Evolutionary conservation across 2,888 invertebrate genomes (phyloP).

Genomic region (Watsonalla binaria): DNA sequence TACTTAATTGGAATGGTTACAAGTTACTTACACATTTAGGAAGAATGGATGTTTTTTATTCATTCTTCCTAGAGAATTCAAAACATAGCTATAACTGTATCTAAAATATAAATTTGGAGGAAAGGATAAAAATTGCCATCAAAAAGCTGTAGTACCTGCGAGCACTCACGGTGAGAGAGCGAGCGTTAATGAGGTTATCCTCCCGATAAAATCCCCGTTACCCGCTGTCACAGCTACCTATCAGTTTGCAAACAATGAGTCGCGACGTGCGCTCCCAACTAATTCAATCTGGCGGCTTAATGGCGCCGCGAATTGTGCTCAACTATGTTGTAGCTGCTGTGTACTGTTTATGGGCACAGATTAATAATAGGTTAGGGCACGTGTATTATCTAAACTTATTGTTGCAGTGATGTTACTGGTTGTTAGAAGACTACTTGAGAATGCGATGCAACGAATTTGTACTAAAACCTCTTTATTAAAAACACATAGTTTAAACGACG

Average conservation of each 20-base stretch:
- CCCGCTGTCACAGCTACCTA: constrained; percentile 23
- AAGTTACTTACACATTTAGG: too few species aligned
- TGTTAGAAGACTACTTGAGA: too few species aligned
- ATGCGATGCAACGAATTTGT: too few species aligned
- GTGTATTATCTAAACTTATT: too few species aligned
- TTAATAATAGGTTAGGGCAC: background rate
- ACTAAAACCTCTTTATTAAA: too few species aligned
- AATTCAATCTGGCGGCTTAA: constrained; percentile 48
- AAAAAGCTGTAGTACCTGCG: background rate
- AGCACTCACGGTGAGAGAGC: constrained; percentile 16
- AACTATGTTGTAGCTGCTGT: background rate
- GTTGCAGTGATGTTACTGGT: too few species aligned
- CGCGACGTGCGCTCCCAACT: constrained; percentile 36
- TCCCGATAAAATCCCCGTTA: constrained; percentile 24
- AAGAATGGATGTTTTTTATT: too few species aligned
- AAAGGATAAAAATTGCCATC: background rate
- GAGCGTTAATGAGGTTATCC: constrained; percentile 26
- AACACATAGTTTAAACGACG: too few species aligned
- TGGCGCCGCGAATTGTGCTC: constrained; percentile 16
- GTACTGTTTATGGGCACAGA: background rate
- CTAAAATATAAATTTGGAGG: background rate
- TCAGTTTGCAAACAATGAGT: constrained; percentile 49
- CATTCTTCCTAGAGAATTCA: too few species aligned
- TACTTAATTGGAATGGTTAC: too few species aligned
- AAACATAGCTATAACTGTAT: too few species aligned